Evolutionary conservation across 2,797 vertebrate genomes (phyloP), one percentile per base, ranked within the genome.

Genomic region (Rhinichthys osculus): DNA sequence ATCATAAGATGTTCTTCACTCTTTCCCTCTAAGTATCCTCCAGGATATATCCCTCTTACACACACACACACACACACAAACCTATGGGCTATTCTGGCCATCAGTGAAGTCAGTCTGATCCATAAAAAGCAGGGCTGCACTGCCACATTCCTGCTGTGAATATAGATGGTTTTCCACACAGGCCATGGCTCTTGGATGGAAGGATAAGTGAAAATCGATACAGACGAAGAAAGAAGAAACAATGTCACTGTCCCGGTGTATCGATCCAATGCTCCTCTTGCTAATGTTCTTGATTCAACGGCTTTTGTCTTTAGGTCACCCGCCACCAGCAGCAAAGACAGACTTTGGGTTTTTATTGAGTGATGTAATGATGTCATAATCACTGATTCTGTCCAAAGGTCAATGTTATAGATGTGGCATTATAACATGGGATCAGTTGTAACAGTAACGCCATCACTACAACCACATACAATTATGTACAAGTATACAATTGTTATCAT

Each of bases 151-250:
- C 76, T 67, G 64, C 80, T 79, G 80, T 83, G 87, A 83, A 88
- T 79, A 76, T 50, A 17, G 76, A 88, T 74, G 81, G 73, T 21
- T 27, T 84, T 44, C 30, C 47, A 54, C 69, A 44, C 72, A 76
- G 67, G 79, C 80, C 38, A 40, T 38, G 23, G 67, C 57, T 57
- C 80, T 67, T 47, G 11, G 83, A 72, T 7, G 44, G 62, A 72
- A 35, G 84, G 73, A 80, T 80, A 83, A 88, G 76, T 80, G 84
- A 86, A 88, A 85, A 88, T 88, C 87, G n/a, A 86, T 83, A 83
- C 11, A 54, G 83, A 38, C 27, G 44, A 62, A 82, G 59, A 76
- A 85, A 79, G 44, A 80, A 66, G 62, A 67, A 85, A 79, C 78
- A 83, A 85, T 85, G 84, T 44, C 74, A 79, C 78, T 85, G 27